Conservation (phyloP, 1,140 invertebrate species). For the Zaprionus ghesquierei region DNA sequence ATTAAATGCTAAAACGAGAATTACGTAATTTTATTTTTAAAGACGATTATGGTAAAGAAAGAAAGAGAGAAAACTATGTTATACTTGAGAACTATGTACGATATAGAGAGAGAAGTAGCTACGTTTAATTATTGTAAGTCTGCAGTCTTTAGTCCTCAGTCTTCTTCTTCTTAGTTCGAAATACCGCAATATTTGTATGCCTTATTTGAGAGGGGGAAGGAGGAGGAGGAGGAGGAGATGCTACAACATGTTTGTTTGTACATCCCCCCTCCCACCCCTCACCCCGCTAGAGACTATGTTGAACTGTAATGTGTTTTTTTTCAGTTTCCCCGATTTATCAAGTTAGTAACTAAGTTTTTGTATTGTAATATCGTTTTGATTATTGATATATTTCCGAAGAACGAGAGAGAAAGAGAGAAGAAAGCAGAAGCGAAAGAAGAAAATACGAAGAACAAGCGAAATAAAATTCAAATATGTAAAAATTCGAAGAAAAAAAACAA, state of each 20-base stretch:
- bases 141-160: constrained; percentile 30
- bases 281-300: too few relatives aligned
- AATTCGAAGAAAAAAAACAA: too few relatives aligned
- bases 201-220: too few relatives aligned
- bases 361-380: constrained; percentile 23
- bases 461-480: constrained; percentile 72
- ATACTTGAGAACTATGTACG: constrained; percentile 48
- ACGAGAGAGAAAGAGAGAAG: constrained; percentile 10
- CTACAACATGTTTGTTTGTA: not conserved
- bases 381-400: constrained; percentile 66
- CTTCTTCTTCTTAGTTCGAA: constrained; percentile 18
- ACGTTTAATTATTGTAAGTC: constrained; percentile 42
- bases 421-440: constrained; percentile 5
- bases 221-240: too few relatives aligned
- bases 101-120: constrained; percentile 28
- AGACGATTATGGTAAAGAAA: constrained; percentile 10
- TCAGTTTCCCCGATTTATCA: not conserved
- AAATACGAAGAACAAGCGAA: constrained; percentile 37
- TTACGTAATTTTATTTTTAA: constrained; percentile 72
- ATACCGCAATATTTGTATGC: constrained; percentile 66
- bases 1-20: constrained; percentile 64
- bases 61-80: constrained; percentile 43
- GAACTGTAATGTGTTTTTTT: constrained; percentile 41
- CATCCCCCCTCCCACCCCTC: not conserved
- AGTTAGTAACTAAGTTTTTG: not conserved